Evolutionary conservation across 2,113 vertebrate genomes (phyloP).

Genomic region (Cyprinus carpio): DNA sequence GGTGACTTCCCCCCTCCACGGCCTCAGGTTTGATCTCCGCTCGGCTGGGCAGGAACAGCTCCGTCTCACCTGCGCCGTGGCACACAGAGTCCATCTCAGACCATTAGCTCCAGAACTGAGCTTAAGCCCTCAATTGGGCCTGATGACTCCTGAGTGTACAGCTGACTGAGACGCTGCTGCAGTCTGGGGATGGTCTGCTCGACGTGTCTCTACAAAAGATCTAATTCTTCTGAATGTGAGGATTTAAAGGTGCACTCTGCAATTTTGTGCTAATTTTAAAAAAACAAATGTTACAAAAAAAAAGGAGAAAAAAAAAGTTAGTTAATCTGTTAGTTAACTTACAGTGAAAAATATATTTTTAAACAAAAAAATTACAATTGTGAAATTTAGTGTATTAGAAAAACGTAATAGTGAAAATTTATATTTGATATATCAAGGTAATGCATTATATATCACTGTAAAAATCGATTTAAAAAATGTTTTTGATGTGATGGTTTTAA

Average conservation of each 20-base stretch:
- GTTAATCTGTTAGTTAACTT: too few species aligned
- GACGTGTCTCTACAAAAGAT: background rate
- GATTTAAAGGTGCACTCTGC: background rate
- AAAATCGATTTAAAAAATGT: background rate
- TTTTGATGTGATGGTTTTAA: background rate
- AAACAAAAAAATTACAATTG: too few species aligned
- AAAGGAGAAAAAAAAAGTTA: background rate
- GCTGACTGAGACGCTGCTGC: background rate
- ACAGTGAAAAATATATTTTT: too few species aligned
- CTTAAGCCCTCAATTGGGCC: conserved; percentile 32
- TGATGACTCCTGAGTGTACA: background rate
- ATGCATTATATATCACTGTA: background rate
- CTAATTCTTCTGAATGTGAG: background rate
- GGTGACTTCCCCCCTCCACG: conserved; percentile 45
- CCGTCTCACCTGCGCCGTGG: conserved; percentile 40
- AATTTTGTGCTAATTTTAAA: background rate
- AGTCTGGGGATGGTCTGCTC: background rate
- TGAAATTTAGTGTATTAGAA: background rate
- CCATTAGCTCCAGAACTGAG: conserved; percentile 34
- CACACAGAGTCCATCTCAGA: conserved; percentile 18
- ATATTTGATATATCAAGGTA: background rate
- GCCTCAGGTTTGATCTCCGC: conserved; percentile 72
- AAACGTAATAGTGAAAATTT: background rate
- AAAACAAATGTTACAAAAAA: background rate
- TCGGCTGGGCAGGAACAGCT: conserved; percentile 59